Evolutionary conservation across 2,888 invertebrate species (phyloP).

Genomic region (Cheilosia impressa): DNA sequence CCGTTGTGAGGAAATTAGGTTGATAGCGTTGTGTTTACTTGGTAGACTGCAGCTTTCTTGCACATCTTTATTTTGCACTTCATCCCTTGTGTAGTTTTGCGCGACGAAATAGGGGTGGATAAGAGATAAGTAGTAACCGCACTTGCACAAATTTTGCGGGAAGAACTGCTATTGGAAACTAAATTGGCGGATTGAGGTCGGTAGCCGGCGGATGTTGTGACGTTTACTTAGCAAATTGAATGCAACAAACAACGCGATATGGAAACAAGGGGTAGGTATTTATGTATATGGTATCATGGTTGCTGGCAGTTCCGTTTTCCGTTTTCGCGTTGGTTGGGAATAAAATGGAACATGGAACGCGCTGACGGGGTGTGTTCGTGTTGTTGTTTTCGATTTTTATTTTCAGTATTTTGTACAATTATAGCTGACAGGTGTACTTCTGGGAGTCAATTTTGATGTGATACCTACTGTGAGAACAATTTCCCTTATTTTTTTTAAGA

Average conservation of each 20-base stretch:
- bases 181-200: conserved; percentile 53
- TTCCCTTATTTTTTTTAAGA: too few relatives aligned
- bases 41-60: conserved; percentile 41
- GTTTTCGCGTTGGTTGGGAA: conserved; percentile 51
- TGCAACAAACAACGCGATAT: conserved; percentile 18
- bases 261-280: conserved; percentile 13
- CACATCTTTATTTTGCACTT: conserved; percentile 59
- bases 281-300: background rate
- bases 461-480: too few relatives aligned
- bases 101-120: background rate
- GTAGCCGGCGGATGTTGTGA: conserved; percentile 52
- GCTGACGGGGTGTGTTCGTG: conserved; percentile 25
- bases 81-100: conserved; percentile 36
- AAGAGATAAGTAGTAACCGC: background rate
- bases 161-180: conserved; percentile 36
- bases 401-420: conserved; percentile 10
- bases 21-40: conserved; percentile 49
- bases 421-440: conserved; percentile 46
- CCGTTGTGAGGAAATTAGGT: conserved; percentile 62
- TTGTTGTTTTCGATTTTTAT: conserved; percentile 16
- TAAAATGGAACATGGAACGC: conserved; percentile 45
- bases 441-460: too few relatives aligned
- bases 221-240: conserved; percentile 58
- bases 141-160: conserved; percentile 44
- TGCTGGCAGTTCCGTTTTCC: conserved; percentile 63